Evolutionary conservation across 2,113 vertebrate species (phyloP).

Genomic region (Seriola rivoliana): DNA sequence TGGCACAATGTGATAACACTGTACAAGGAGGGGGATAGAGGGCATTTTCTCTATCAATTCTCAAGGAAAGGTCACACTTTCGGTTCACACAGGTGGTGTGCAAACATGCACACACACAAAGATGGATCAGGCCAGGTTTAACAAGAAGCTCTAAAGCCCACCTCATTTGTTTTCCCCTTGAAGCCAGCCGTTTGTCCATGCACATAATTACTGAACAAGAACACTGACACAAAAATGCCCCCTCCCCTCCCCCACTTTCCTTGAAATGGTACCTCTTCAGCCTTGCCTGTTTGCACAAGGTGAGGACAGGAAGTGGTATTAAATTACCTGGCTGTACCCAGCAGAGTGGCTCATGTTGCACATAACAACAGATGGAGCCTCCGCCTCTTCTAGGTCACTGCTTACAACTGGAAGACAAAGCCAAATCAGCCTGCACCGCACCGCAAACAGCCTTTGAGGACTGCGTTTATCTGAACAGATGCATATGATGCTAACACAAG

Average conservation of each 20-base stretch:
- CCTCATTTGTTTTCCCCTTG: slow-evolving; percentile 65
- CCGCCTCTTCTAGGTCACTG: slow-evolving; percentile 53
- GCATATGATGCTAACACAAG: background rate
- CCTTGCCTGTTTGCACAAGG: slow-evolving; percentile 47
- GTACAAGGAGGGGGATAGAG: background rate
- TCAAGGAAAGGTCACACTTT: slow-evolving; percentile 32
- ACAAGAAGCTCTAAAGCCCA: slow-evolving; percentile 28
- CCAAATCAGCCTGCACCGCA: background rate
- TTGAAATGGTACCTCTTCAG: slow-evolving; percentile 38
- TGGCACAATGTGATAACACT: background rate
- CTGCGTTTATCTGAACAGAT: background rate
- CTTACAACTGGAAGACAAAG: slow-evolving; percentile 38
- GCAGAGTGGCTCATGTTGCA: slow-evolving; percentile 64
- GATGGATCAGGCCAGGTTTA: slow-evolving; percentile 41
- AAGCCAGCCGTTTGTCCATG: slow-evolving; percentile 42
- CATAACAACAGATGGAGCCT: slow-evolving; percentile 47
- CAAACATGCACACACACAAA: slow-evolving; percentile 31
- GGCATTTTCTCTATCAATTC: background rate
- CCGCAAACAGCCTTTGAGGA: background rate
- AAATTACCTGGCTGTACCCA: slow-evolving; percentile 60
- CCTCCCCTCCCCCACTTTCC: slow-evolving; percentile 17
- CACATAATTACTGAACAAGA: slow-evolving; percentile 51
- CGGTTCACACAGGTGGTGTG: slow-evolving; percentile 32
- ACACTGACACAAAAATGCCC: slow-evolving; percentile 18
- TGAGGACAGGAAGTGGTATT: slow-evolving; percentile 70